A percentile compares a stretch with the other conserved stretches of the same genome.
phyloP scores from a whole-genome alignment of 92 coral and sea anemone genomes.

The Pocillopora grandis region DNA sequence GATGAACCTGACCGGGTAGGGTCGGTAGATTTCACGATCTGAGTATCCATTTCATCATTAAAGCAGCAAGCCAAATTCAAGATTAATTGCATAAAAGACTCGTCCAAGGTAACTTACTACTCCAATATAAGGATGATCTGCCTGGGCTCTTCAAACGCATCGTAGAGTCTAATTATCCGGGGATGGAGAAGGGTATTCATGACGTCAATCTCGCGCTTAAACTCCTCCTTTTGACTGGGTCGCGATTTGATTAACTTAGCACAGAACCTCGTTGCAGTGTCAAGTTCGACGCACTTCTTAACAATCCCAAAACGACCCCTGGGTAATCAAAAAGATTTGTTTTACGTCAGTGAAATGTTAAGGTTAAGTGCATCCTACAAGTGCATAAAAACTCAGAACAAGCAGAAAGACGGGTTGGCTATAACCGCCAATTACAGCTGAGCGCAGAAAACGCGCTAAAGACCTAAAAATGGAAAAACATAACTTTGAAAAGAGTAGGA shows the following conservation, averaged over 20 bases:
- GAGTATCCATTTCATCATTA: too few species aligned
- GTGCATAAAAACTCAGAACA: too few species aligned
- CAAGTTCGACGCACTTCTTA: slow-evolving; percentile 81
- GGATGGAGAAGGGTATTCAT: slow-evolving; percentile 88
- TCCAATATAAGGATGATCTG: slow-evolving; percentile 81
- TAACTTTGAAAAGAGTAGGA: too few species aligned
- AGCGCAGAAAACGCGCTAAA: too few species aligned
- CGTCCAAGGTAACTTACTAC: slow-evolving; percentile 61
- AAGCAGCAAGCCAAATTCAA: neutral
- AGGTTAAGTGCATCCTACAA: too few species aligned
- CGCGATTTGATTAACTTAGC: slow-evolving; percentile 90
- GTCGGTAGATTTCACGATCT: too few species aligned
- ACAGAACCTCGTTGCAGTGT: slow-evolving; percentile 84
- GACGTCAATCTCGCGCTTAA: slow-evolving; percentile 81
- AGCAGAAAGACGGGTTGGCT: too few species aligned
- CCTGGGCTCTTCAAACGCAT: slow-evolving; percentile 90
- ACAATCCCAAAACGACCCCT: slow-evolving; percentile 96
- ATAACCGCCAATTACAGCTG: too few species aligned
- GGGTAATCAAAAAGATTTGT: neutral
- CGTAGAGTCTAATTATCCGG: slow-evolving; percentile 77
- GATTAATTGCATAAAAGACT: neutral
- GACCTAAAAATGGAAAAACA: too few species aligned
- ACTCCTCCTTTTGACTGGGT: slow-evolving; percentile 88
- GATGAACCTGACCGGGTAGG: too few species aligned
- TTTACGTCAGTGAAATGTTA: too few species aligned